These are phyloP conservation scores for Lasioglossum albipes DNA, from an alignment of 1,140 invertebrate species.

Conservation along the genomic window DNA sequence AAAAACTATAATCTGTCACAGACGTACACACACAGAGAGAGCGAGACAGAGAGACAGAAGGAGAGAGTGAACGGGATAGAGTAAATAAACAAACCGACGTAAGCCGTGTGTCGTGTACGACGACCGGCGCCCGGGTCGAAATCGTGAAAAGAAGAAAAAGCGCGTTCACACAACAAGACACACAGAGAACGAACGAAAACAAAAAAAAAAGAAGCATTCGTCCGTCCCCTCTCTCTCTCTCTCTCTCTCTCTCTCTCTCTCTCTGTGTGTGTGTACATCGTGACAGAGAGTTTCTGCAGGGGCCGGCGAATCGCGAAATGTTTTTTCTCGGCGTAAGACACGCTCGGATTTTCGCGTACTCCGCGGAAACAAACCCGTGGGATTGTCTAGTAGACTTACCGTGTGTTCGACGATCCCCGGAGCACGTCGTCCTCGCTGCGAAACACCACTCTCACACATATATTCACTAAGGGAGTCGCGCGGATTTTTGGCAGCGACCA, in stretches of 20 bases:
- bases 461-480: constrained; percentile 67
- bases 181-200: not conserved
- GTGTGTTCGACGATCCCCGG: constrained; percentile 61
- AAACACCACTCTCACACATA: constrained; percentile 72
- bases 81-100: constrained; percentile 4
- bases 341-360: not conserved
- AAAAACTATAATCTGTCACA: too few species aligned
- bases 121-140: not conserved
- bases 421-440: constrained; percentile 60
- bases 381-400: constrained; percentile 63
- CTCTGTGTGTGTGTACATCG: not conserved
- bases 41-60: too few species aligned
- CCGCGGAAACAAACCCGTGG: constrained; percentile 8
- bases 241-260: constrained; percentile 4
- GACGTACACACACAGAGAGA: too few species aligned
- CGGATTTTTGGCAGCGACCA: constrained; percentile 69
- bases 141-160: not conserved
- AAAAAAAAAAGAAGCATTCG: constrained; percentile 27
- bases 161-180: too few species aligned
- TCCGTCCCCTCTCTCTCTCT: not conserved
- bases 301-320: constrained; percentile 17
- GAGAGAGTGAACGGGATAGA: too few species aligned
- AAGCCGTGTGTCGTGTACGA: not conserved
- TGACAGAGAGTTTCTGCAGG: constrained; percentile 30
- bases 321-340: not conserved